Evolutionary conservation across 2,797 vertebrate species (phyloP), one percentile per base, ranked within the genome.

Genomic region (Bovichtus diacanthus): DNA sequence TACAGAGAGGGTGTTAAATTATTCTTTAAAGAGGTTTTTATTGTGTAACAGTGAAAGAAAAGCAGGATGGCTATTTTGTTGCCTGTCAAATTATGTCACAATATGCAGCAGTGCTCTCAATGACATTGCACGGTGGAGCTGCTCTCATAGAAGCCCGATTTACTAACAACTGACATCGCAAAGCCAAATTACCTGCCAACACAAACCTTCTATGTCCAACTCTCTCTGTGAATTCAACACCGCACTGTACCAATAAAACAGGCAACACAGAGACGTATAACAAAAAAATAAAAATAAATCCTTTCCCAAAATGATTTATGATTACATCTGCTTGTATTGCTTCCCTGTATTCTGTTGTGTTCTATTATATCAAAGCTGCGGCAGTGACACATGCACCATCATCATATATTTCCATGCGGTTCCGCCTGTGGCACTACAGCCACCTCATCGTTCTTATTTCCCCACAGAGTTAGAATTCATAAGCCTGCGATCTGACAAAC

Each of bases 391-490:
- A 76, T 67, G 74, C 36, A n/a, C 55, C 54, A 68, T 84, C 55
- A 74, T 84, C 76, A 70, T 64, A 67, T 75, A 88, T 83, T 76
- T 65, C 53, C 66, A 80, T 51, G 66, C 44, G 9, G 70, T 36
- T 49, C 61, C 60, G 87, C 85, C 80, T 50, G 62, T 77, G 80
- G 86, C 80, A 56, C 73, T 60, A 47, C 74, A 84, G 76, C 58
- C 82, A 82, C 84, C 66, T 84, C 75, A 74, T 70, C 39, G 36
- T 46, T 70, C 69, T 90, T 86, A 90, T 91, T 90, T 91, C 89
- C 88, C 86, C 56, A 82, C 43, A 75, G 88, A 90, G 72, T 64
- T 41, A 13, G 70, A 75, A 92, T 88, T 89, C 74, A 90, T 86
- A 82, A 89, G 70, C 68, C 70, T 59, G 49, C 67, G 60, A 85